These are phyloP conservation scores for Leucophora obtusa DNA, from an alignment of 2,888 invertebrate species.

Conservation along the genomic window DNA sequence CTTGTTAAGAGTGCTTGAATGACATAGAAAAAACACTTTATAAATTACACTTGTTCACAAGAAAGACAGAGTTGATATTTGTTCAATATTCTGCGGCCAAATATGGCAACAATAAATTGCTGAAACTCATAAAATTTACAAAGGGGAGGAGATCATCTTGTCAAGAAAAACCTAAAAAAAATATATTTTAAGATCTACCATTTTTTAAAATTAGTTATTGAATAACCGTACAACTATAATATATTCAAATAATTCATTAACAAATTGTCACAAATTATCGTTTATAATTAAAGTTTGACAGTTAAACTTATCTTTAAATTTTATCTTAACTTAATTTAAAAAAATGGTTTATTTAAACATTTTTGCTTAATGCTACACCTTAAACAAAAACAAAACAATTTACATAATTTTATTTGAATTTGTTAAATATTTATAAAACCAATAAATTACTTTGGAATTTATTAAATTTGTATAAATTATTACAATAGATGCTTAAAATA, in stretches of 20 bases:
- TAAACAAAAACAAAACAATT: slow-evolving; percentile 26
- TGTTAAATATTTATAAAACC: slow-evolving; percentile 28
- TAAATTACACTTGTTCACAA: slow-evolving; percentile 32
- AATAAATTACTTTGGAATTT: not conserved
- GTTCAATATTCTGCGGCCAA: slow-evolving; percentile 12
- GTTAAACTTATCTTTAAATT: slow-evolving; percentile 32
- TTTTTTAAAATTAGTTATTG: slow-evolving; percentile 5
- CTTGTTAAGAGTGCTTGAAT: slow-evolving; percentile 43
- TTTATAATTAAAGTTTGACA: slow-evolving; percentile 51
- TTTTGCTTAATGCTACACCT: slow-evolving; percentile 34
- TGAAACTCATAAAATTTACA: not conserved
- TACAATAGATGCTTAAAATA: not conserved
- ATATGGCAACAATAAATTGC: slow-evolving; percentile 38
- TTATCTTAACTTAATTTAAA: slow-evolving; percentile 16
- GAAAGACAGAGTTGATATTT: slow-evolving; percentile 44
- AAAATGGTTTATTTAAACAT: slow-evolving; percentile 39
- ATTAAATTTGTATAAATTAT: not conserved
- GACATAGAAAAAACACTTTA: slow-evolving; percentile 34
- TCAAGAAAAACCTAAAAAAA: slow-evolving; percentile 40
- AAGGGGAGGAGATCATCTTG: not conserved
- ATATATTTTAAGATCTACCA: not conserved
- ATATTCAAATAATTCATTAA: slow-evolving; percentile 40
- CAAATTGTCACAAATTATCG: slow-evolving; percentile 45
- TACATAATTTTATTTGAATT: slow-evolving; percentile 19
- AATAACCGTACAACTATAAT: not conserved